Conservation (phyloP, 2,113 vertebrate genomes). For the Peromyscus leucopus region DNA sequence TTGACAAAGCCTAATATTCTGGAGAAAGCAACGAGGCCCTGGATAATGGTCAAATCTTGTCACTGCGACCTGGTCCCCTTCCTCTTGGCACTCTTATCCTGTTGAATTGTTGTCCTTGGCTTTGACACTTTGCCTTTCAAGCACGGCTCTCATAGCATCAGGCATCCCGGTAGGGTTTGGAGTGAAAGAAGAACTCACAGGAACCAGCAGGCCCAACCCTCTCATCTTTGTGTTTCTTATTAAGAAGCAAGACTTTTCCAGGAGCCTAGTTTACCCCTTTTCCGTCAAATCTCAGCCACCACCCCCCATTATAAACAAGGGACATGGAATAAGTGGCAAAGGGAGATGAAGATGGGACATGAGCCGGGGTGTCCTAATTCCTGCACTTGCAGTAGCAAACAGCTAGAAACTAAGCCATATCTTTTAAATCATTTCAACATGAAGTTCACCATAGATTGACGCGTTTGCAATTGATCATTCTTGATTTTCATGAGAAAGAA, state of each 20-base stretch:
- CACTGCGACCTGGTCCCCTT: background rate
- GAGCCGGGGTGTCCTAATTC: background rate
- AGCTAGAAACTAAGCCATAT: background rate
- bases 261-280: background rate
- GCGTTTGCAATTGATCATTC: background rate
- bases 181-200: background rate
- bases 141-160: background rate
- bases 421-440: background rate
- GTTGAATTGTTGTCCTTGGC: background rate
- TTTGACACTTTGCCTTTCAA: background rate
- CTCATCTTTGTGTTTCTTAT: background rate
- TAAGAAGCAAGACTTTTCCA: background rate
- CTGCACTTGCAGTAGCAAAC: background rate
- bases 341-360: background rate
- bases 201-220: background rate
- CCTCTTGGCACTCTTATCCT: background rate
- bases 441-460: background rate
- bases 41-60: background rate
- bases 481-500: conserved; percentile 24
- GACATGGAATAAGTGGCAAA: background rate
- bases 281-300: background rate
- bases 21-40: background rate
- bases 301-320: background rate
- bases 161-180: background rate
- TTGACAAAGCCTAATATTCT: background rate